Conservation (phyloP, 2,797 vertebrate species). For the Phaenicophaeus curvirostris region DNA sequence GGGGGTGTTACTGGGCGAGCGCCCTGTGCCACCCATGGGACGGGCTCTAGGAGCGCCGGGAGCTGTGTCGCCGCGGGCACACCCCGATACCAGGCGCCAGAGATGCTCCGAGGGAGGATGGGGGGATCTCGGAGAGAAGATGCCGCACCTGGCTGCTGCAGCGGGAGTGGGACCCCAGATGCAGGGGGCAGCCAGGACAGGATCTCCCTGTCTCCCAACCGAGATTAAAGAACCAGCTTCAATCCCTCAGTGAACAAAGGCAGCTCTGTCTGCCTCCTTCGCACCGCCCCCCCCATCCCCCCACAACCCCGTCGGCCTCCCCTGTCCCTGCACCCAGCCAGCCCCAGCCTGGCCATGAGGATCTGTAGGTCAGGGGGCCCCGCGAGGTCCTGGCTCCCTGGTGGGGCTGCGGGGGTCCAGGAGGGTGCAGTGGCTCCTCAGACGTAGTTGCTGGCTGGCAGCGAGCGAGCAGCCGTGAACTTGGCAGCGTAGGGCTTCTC, state of each 20-base stretch:
- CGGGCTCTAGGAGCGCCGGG: background rate
- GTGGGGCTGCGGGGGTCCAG: background rate
- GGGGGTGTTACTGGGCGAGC: background rate
- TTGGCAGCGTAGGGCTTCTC: conserved; percentile 83
- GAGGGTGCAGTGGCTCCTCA: conserved; percentile 51
- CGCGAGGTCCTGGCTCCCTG: background rate
- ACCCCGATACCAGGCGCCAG: background rate
- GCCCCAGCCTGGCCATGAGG: background rate
- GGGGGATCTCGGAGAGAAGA: background rate
- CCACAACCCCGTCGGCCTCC: background rate
- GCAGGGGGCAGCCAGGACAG: background rate
- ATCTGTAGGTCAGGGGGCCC: accelerated
- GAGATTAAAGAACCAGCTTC: conserved; percentile 47
- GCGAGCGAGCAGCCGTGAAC: conserved; percentile 80
- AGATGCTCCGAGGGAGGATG: background rate
- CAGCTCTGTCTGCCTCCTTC: conserved; percentile 25
- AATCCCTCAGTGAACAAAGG: conserved; percentile 29
- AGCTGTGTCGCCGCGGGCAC: background rate
- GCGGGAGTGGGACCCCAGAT: background rate
- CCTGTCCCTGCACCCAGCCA: background rate
- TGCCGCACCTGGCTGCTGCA: background rate
- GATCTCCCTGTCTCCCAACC: background rate
- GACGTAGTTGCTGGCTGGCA: conserved; percentile 86
- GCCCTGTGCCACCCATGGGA: background rate
- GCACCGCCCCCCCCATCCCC: background rate